These are phyloP conservation scores for Prolemur simus DNA, from an alignment of 2,113 vertebrate genomes.

Conservation along the genomic window DNA sequence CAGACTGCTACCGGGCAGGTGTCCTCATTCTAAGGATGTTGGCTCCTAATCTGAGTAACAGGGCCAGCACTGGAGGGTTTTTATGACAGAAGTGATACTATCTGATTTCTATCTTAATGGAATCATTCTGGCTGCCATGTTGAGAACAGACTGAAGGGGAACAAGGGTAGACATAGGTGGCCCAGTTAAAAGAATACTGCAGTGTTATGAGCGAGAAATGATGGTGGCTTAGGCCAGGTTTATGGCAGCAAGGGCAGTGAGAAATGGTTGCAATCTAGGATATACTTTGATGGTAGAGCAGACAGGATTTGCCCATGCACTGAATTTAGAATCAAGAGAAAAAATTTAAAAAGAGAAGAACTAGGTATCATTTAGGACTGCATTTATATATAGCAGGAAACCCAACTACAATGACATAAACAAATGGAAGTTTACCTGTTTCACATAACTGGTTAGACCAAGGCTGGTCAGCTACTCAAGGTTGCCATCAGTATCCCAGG, in stretches of 20 bases:
- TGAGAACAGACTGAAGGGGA: not conserved
- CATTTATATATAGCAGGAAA: not conserved
- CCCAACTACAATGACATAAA: not conserved
- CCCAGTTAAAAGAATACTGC: not conserved
- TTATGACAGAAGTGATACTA: not conserved
- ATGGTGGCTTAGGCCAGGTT: not conserved
- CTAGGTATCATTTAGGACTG: not conserved
- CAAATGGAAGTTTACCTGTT: not conserved
- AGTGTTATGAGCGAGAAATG: not conserved
- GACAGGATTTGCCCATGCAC: not conserved
- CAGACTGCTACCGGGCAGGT: too few relatives aligned
- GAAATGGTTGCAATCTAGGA: not conserved
- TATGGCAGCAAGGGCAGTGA: not conserved
- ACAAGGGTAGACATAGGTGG: not conserved
- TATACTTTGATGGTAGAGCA: not conserved
- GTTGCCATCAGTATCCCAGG: not conserved
- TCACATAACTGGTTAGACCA: not conserved
- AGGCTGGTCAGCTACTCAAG: not conserved
- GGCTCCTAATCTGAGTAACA: not conserved
- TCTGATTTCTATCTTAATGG: not conserved
- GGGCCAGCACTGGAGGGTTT: not conserved
- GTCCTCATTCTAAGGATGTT: not conserved
- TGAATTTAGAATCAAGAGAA: not conserved
- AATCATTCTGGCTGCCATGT: not conserved
- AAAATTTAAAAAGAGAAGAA: not conserved